Evolutionary conservation across 2,113 vertebrate genomes (phyloP), one percentile per base, ranked within the genome.

Genomic region (Penelope pileata): DNA sequence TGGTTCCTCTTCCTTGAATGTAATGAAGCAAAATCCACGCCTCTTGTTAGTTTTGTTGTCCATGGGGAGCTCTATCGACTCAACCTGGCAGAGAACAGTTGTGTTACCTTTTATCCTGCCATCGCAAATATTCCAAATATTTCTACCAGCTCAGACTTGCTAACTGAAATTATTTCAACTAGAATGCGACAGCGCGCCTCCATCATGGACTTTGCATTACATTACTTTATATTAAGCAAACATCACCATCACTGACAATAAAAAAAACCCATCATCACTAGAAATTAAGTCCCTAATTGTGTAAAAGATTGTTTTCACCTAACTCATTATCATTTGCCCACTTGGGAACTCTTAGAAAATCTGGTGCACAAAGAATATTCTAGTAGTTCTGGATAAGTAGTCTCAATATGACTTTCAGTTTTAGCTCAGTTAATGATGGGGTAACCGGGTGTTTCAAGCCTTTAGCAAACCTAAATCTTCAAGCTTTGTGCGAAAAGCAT

Each of bases 21-120:
- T 99, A 94, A 99, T 99, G 97, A 99, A 99, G 97, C 99, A 99
- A 98, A 99, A 99, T 32, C 99, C 99, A 97, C 99, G 98, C 45
- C 99, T 98, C 97, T 99, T 99, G 96, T 99, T 99, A n/a, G 99
- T 99, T 98, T 99, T 99, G 97, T 99, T 99, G 97, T 99, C 99
- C 99, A 99, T 99, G 83, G 99, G 99, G 43, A 99, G 98, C 81
- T 99, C 99, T 97, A 99, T 98, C 1, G 99, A 99, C 97, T 99
- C 99, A 63, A 99, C 98, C 99, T 99, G 96, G 83, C 30, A 78
- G 51, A 69, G 90, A 36, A 88, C 12, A 90, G 18, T 10, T 9
- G 66, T 74, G 85, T 88, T 34, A 66, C 9, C 38, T 63, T 76
- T 83, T 38, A 83, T 29, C 38, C 42, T 59, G 22, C 5, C 38